Base-by-base conservation (phyloP, 2,888 invertebrate genomes). In the Scaptomyza caliginosa region DNA sequence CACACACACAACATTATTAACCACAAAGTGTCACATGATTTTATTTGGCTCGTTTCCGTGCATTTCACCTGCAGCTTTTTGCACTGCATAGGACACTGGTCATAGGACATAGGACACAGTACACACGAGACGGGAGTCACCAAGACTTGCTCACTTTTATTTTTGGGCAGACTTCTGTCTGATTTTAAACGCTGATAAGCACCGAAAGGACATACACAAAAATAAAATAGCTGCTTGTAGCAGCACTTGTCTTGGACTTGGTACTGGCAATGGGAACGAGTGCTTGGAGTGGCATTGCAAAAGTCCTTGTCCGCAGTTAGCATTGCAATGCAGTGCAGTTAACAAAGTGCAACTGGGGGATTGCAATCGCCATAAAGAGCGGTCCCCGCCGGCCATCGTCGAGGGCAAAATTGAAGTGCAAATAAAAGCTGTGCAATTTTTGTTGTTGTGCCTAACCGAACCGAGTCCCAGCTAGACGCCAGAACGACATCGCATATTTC, bases 21-120 rank as follows among this genome's bases (percentile, higher is more conserved):
- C 83, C 83, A 87, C 83, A 83, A 83, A 83, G 88, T 83, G 88
- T 83, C 83, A 83, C 88, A 87, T 83, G 88, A 83, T 83, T 83
- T 83, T 83, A 83, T 87, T 87, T 85, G 74, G 74, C 64, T 63
- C 67, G 84, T 75, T 72, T 66, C 58, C 67, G 59, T 86, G 79
- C 69, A 83, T 39, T 86, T 76, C 65, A 78, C 82, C 87, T 85
- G 85, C 84, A 86, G 82, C 82, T 74, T 64, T 66, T 65, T 60
- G 50, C 42, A 40, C 54, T 55, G 72, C 48, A 67, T 32, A 50
- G 30, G 52, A 5, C 39, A n/a, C 38, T 36, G 28, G 30, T 45
- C 28, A 5, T 3, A 7, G 34, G 34, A 23, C 10, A 23, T 17
- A n/a, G 24, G 32, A 26, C n/a, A 21, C 21, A 21, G 16, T 17